Evolutionary conservation across 2,113 vertebrate species (phyloP).

Genomic region (Lontra canadensis): DNA sequence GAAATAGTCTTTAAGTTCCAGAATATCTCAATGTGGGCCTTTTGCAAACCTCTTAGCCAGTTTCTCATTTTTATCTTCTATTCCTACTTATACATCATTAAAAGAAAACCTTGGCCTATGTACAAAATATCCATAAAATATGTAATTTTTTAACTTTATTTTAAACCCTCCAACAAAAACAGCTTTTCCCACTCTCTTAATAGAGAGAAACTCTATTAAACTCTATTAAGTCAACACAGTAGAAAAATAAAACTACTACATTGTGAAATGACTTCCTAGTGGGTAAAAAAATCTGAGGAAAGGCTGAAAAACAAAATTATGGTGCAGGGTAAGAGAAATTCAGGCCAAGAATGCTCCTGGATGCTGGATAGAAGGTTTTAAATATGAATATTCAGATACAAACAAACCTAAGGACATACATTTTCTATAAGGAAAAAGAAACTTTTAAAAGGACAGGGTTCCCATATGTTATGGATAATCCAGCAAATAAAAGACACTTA

Average conservation of each 20-base stretch:
- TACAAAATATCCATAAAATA: constrained; percentile 48
- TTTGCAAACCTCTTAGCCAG: not conserved
- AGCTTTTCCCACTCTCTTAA: not conserved
- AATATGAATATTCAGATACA: not conserved
- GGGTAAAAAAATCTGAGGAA: not conserved
- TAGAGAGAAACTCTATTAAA: no score
- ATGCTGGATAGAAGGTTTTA: constrained; percentile 8
- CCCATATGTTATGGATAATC: not conserved
- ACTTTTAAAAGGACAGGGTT: not conserved
- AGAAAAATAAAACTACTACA: constrained; percentile 41
- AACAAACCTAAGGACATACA: not conserved
- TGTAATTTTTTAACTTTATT: not conserved
- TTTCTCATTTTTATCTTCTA: not conserved
- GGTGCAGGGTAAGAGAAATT: not conserved
- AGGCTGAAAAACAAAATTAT: not conserved
- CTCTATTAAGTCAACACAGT: not conserved
- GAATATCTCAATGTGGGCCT: not conserved
- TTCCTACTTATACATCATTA: constrained; percentile 35
- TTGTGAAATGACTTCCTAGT: constrained; percentile 39
- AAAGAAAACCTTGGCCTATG: constrained; percentile 25
- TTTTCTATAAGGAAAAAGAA: not conserved
- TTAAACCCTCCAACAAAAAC: not conserved
- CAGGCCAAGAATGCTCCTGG: constrained; percentile 7
- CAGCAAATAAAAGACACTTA: constrained; percentile 27
- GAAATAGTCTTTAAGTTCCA: constrained; percentile 7